Percentiles rank a stretch among this genome's conserved stretches.
Conservation (phyloP, 2,797 vertebrate genomes). For the Alca torda region DNA sequence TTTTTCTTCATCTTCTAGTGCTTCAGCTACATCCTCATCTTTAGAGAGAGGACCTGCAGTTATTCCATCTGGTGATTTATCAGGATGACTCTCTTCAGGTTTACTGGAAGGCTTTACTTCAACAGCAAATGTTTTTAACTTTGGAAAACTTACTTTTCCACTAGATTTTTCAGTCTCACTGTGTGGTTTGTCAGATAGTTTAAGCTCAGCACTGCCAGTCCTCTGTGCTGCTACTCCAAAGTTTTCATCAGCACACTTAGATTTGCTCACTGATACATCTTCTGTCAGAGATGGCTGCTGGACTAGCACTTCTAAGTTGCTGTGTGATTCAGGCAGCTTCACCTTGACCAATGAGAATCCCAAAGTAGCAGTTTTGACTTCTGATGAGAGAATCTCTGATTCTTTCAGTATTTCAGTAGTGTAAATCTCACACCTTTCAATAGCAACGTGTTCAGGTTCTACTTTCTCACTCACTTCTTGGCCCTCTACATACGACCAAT, state of each 20-base stretch:
- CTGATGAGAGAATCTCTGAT: constrained; percentile 66
- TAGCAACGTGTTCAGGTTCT: neutral
- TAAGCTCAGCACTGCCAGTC: neutral
- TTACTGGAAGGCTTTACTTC: neutral
- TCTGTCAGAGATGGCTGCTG: neutral
- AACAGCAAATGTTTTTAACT: neutral
- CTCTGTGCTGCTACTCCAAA: neutral
- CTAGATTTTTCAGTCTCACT: neutral
- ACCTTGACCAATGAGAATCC: constrained; percentile 76
- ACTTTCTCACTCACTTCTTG: constrained; percentile 30
- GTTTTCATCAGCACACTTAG: neutral
- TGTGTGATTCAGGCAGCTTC: constrained; percentile 59
- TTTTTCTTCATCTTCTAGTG: neutral
- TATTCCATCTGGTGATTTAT: constrained; percentile 14
- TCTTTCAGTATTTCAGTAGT: constrained; percentile 69
- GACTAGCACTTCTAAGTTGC: neutral
- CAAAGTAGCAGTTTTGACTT: constrained; percentile 64
- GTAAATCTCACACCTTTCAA: neutral
- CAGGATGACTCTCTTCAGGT: neutral
- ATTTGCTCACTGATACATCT: neutral
- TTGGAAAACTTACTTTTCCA: neutral
- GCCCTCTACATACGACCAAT: neutral
- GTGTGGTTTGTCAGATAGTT: neutral
- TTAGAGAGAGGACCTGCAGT: constrained; percentile 4
- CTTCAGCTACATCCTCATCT: neutral